Evolutionary conservation across 2,113 vertebrate species (phyloP).

Genomic region (Hemiscyllium ocellatum): DNA sequence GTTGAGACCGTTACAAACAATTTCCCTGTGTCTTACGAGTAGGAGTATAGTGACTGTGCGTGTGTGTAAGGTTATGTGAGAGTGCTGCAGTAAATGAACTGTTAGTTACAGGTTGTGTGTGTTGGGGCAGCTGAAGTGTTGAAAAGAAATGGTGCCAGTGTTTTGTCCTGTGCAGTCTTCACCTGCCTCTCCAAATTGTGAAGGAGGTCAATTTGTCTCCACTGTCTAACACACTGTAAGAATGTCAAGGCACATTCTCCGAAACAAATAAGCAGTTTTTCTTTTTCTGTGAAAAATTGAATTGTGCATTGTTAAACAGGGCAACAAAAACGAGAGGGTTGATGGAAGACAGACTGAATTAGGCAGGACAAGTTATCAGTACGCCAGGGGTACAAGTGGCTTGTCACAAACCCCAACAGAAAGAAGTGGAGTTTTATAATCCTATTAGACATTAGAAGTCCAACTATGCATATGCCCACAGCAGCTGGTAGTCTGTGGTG

Average conservation of each 20-base stretch:
- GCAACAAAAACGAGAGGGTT: neutral
- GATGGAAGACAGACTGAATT: neutral
- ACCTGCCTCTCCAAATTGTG: slow-evolving; percentile 14
- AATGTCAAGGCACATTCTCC: slow-evolving; percentile 10
- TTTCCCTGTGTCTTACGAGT: neutral
- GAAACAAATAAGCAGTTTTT: neutral
- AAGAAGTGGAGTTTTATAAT: slow-evolving; percentile 44
- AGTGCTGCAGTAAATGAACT: neutral
- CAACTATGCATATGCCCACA: slow-evolving; percentile 49
- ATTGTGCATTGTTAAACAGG: slow-evolving; percentile 19
- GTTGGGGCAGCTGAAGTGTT: slow-evolving; percentile 15
- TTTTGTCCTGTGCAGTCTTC: neutral
- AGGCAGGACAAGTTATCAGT: slow-evolving; percentile 14
- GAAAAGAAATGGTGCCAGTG: neutral
- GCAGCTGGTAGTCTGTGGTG: slow-evolving; percentile 50
- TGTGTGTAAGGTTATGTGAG: neutral
- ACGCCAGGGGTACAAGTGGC: slow-evolving; percentile 33
- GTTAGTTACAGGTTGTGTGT: neutral
- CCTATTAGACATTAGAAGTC: slow-evolving; percentile 47
- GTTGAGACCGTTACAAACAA: neutral
- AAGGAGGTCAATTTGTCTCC: slow-evolving; percentile 5
- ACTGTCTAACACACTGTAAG: neutral
- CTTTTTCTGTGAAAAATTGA: neutral
- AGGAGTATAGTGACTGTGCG: neutral
- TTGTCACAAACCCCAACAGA: slow-evolving; percentile 31